Percentiles rank a stretch among this genome's conserved stretches.
Evolutionary conservation across 1,140 invertebrate genomes (phyloP).

Genomic region (Penaeus japonicus): DNA sequence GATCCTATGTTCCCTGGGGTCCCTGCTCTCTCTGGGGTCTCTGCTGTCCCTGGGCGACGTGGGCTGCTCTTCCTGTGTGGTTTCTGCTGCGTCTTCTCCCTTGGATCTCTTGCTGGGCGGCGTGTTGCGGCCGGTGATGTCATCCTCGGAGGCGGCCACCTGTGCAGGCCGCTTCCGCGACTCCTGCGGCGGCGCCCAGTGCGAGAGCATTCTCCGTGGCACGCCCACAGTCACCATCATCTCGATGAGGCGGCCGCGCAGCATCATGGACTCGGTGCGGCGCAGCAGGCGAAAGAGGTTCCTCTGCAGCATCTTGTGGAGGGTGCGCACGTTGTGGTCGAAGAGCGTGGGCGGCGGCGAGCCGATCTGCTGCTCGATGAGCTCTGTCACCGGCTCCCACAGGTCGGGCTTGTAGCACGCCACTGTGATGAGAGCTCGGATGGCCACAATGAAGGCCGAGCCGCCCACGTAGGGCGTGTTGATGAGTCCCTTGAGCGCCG

Average conservation of each 20-base stretch:
- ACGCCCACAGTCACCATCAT: conserved; percentile 57
- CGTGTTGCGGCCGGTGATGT: conserved; percentile 37
- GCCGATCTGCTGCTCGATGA: conserved; percentile 42
- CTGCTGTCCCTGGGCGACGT: not conserved
- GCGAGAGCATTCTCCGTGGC: conserved; percentile 48
- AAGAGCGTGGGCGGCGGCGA: conserved; percentile 56
- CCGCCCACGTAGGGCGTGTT: conserved; percentile 55
- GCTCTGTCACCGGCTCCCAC: conserved; percentile 34
- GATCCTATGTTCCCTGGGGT: not conserved
- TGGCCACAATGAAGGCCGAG: conserved; percentile 47
- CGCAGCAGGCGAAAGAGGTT: conserved; percentile 53
- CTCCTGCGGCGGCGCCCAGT: conserved; percentile 51
- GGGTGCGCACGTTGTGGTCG: conserved; percentile 55
- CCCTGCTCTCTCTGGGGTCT: conserved; percentile 9
- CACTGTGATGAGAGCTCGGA: conserved; percentile 51
- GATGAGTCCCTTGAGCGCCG: conserved; percentile 27
- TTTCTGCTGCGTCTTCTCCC: too few species aligned
- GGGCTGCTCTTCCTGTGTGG: too few species aligned
- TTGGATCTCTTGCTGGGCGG: conserved; percentile 12
- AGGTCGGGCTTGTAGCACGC: conserved; percentile 54
- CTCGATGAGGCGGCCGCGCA: conserved; percentile 38
- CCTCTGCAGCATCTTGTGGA: conserved; percentile 55
- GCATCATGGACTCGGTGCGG: conserved; percentile 19
- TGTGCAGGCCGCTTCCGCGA: conserved; percentile 13
- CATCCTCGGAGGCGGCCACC: conserved; percentile 14